Base-by-base conservation (phyloP, 2,888 invertebrate genomes). In the Andrena bicolor region DNA sequence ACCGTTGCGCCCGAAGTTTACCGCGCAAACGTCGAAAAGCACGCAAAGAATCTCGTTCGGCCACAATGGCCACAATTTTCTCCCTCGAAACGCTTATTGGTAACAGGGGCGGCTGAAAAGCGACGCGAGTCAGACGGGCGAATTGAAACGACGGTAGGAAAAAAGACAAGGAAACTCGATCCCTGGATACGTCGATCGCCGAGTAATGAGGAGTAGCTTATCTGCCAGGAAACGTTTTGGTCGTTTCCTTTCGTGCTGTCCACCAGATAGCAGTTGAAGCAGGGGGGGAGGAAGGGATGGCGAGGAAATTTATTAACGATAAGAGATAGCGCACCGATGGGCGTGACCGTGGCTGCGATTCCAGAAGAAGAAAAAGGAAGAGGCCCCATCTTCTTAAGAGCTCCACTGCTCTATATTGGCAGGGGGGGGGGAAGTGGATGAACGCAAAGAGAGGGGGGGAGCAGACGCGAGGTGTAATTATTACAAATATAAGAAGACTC, bases 401-500 rank as follows among this genome's bases (percentile, higher is more conserved):
- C 20, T 16, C 51, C 49, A n/a, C 35, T 58, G 32, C 48, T 58
- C 71, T 75, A 83, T 76, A 80, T 76, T 35, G 69, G 56, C n/a
- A 30, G 28, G 41, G 13, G 4, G n/a, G n/a, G 23, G 23, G 41
- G 41, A 16, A 41, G 41, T 16, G 4, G 13, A 41, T 4, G 16
- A 4, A 13, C 35, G 41, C 20, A 7, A 26, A 64, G 60, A 70
- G 30, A 64, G 69, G 30, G 66, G 69, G 66, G 77, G 76, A 77
- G 79, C 80, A 41, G 68, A 56, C 28, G 81, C 81, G 72, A 64
- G 76, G 64, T 83, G 85, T 84, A 90, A 89, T 90, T 90, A 90
- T 90, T 89, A 82, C 88, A 87, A 90, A 90, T 89, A 87, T 86
- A 86, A 86, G 82, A 83, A 80, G 63, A 76, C 66, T 76, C 70